Conservation (phyloP, 2,113 vertebrate species). For the Muntiacus muntjak region DNA sequence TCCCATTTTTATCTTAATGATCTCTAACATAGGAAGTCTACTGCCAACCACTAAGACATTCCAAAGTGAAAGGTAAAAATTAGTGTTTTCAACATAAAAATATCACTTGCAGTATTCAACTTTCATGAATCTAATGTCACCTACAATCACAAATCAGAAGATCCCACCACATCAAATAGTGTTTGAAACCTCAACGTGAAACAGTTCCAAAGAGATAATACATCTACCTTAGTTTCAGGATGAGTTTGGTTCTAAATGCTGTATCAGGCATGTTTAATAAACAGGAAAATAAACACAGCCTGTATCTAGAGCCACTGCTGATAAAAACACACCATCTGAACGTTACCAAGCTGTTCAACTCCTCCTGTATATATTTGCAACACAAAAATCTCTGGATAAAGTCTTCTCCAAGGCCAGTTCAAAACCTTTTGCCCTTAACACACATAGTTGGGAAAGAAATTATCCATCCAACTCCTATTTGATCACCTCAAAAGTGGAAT, state of each 20-base stretch:
- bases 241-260: not conserved
- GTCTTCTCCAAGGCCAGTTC: not conserved
- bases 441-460: not conserved
- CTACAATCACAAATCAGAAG: not conserved
- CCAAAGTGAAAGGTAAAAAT: conserved; percentile 32
- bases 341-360: not conserved
- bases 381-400: not conserved
- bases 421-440: not conserved
- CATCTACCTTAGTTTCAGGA: not conserved
- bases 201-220: not conserved
- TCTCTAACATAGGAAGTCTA: not conserved
- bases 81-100: conserved; percentile 1
- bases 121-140: not conserved
- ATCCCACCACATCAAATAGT: not conserved
- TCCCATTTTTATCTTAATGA: not conserved
- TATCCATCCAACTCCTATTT: not conserved
- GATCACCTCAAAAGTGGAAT: not conserved
- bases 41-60: not conserved
- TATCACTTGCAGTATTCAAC: not conserved
- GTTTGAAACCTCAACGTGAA: not conserved
- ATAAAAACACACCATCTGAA: not conserved
- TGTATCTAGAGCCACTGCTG: not conserved
- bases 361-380: not conserved
- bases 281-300: not conserved
- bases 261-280: not conserved